These are phyloP conservation scores for Dicranocentrus wangi DNA, from an alignment of 2,888 invertebrate species.

Conservation along the genomic window DNA sequence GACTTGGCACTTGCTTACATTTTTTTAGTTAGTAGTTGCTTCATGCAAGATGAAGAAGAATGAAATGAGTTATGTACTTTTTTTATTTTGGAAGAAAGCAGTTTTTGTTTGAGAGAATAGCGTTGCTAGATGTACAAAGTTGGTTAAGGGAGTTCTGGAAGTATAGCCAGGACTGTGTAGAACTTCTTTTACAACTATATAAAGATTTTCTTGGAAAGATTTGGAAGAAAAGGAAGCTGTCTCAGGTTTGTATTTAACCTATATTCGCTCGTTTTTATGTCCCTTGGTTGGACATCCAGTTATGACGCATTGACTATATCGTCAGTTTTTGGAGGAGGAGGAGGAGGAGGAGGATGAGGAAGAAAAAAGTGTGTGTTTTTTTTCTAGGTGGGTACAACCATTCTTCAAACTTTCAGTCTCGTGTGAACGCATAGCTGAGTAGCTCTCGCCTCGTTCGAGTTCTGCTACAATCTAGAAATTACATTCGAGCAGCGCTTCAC, in stretches of 20 bases:
- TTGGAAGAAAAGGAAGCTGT: too few species aligned
- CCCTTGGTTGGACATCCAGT: not conserved
- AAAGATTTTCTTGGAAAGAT: not conserved
- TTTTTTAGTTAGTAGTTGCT: too few species aligned
- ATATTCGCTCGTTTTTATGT: not conserved
- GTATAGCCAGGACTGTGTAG: not conserved
- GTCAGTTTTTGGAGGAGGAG: not conserved
- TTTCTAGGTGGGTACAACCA: not conserved
- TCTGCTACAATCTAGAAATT: not conserved
- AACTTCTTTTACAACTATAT: not conserved
- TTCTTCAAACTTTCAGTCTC: conserved; percentile 8
- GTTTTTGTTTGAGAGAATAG: not conserved
- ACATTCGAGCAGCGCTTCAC: too few species aligned
- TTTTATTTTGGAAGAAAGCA: not conserved
- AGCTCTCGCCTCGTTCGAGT: not conserved
- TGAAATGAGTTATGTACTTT: not conserved
- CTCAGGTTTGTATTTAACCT: too few species aligned
- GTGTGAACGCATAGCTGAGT: not conserved
- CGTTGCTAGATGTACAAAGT: too few species aligned
- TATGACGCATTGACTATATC: not conserved
- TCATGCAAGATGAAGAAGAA: too few species aligned
- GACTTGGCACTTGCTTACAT: conserved; percentile 25
- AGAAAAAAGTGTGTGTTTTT: not conserved
- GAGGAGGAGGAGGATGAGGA: not conserved
- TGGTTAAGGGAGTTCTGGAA: too few species aligned